A percentile compares a stretch with the other conserved stretches of the same genome.
These are phyloP conservation scores for Lepidocolaptes lacrymiger DNA, from an alignment of 2,797 vertebrate species.

Conservation along the genomic window DNA sequence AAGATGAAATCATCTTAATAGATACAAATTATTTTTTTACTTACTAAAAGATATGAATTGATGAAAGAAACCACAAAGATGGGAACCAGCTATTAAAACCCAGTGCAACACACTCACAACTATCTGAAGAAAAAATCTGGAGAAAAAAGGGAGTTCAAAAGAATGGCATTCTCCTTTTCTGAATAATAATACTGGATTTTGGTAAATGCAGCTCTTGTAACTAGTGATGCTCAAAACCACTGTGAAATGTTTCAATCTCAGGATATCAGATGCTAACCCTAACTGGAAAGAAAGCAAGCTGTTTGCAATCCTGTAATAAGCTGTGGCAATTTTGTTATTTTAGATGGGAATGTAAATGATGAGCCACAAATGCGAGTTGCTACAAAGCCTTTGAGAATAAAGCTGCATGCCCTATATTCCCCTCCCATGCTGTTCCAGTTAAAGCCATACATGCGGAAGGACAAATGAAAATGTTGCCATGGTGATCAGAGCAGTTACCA, in stretches of 20 bases:
- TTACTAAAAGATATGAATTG: not conserved
- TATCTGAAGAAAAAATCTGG: not conserved
- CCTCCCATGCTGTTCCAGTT: conserved; percentile 28
- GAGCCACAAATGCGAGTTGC: conserved; percentile 31
- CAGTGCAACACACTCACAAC: not conserved
- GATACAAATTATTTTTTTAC: not conserved
- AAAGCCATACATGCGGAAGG: conserved; percentile 37
- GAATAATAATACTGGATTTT: not conserved
- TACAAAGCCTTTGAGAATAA: conserved; percentile 58
- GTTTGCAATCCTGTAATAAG: not conserved
- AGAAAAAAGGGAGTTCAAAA: not conserved
- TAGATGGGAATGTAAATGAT: conserved; percentile 24
- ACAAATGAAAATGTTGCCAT: conserved; percentile 55
- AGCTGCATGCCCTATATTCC: conserved; percentile 48
- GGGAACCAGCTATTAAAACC: not conserved
- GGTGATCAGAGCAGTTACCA: conserved; percentile 33
- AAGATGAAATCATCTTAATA: not conserved
- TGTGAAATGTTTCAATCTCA: not conserved
- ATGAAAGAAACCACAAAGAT: not conserved
- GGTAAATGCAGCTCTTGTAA: not conserved
- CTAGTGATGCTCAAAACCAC: not conserved
- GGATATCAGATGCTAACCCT: not conserved
- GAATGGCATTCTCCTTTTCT: not conserved
- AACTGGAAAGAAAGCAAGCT: conserved; percentile 36
- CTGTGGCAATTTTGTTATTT: conserved; percentile 14